Evolutionary conservation across 92 coral and sea anemone species (phyloP).

Genomic region (Anthopleura xanthogrammica): DNA sequence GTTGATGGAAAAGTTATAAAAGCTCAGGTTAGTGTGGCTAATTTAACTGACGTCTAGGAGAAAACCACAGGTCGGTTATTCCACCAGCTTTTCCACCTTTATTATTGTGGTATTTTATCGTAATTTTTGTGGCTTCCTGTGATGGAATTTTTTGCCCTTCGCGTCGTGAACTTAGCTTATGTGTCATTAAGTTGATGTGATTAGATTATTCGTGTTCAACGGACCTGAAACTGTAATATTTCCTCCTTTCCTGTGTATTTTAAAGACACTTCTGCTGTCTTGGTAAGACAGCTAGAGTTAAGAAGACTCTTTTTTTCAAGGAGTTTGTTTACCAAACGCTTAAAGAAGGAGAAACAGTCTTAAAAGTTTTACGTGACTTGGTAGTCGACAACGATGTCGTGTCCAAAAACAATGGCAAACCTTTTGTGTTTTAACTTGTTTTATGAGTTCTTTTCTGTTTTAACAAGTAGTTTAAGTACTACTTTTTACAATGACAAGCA

Average conservation of each 20-base stretch:
- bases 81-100: neutral
- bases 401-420: neutral
- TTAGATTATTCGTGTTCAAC: neutral
- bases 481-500: neutral
- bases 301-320: neutral
- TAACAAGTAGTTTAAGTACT: neutral
- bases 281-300: neutral
- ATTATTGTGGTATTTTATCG: conserved; percentile 8
- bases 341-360: neutral
- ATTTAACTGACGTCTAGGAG: neutral
- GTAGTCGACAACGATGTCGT: neutral
- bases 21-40: conserved; percentile 77
- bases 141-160: conserved; percentile 9
- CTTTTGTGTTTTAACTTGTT: neutral
- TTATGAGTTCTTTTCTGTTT: neutral
- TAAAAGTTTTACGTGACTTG: neutral
- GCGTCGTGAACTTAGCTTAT: neutral
- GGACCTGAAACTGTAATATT: neutral
- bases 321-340: conserved; percentile 1
- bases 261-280: neutral
- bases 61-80: neutral
- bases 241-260: neutral
- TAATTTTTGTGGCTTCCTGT: conserved; percentile 16
- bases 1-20: conserved; percentile 96
- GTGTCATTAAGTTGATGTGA: neutral